Evolutionary conservation across 2,797 vertebrate genomes (phyloP), one percentile per base, ranked within the genome.

Genomic region (Onychomys leucogaster): DNA sequence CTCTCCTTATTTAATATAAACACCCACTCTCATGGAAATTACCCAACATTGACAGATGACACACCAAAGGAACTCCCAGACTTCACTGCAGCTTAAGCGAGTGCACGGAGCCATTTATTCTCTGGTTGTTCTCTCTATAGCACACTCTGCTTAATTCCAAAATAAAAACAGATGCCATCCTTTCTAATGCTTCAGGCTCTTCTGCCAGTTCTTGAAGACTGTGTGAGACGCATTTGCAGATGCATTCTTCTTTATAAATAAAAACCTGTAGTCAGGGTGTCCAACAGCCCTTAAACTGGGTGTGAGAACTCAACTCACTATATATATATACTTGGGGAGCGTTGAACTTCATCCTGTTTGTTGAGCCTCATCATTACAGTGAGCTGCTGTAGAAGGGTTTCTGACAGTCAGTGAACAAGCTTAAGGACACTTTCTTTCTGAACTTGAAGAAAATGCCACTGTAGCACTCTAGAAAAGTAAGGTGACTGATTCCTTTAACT

Each of bases 1-100:
- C 76, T 91, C 95, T 95, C 55, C 69, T 95, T 92, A 90, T 91
- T 96, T 84, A 92, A 96, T 87, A 73, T 32, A 96, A 97, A 94
- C 65, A 87, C 77, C 49, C 7, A 89, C 32, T 92, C 80, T 67
- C 75, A 32, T 92, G 6, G 25, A 94, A 97, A 57, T 93, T 63
- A 59, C 46, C 95, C 0, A 19, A 94, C 75, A 87, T 95, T 95
- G 96, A 97, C 29, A 17, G 85, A 96, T 94, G 69, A 85, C 6
- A 73, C 19, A 27, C 23, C 23, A 21, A 41, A 75, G 65, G n/a
- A 41, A 55, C 59, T 10, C 41, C 25, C 6, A 49, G 80, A 52
- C 37, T 52, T 84, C 13, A 5, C 55, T 67, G 65, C 34, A 59
- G 71, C 80, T 77, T 34, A 69, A 89, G 57, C 10, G 34, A 89